phyloP scores from a whole-genome alignment of 2,888 invertebrate genomes.

The Harpalus rubripes region DNA sequence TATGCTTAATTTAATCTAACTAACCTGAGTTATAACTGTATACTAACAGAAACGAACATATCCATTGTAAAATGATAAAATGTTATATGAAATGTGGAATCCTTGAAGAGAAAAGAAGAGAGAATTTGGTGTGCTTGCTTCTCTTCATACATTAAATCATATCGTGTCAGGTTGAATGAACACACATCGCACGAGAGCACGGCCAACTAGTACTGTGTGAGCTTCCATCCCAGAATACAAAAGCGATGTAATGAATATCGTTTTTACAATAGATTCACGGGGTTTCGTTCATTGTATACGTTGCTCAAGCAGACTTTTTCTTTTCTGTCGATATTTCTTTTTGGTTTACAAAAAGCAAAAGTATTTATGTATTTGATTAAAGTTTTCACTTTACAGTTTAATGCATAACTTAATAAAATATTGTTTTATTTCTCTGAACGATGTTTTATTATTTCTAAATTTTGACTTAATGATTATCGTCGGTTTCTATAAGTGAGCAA shows the following conservation, averaged over 20 bases:
- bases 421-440: neutral
- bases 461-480: too few species aligned
- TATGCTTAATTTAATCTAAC: too few species aligned
- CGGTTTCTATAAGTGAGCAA: too few species aligned
- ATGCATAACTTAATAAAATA: neutral
- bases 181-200: slow-evolving; percentile 18
- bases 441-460: too few species aligned
- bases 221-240: slow-evolving; percentile 15
- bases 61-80: neutral
- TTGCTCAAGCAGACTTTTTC: slow-evolving; percentile 10
- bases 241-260: slow-evolving; percentile 54
- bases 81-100: neutral
- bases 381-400: neutral
- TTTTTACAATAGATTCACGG: slow-evolving; percentile 48
- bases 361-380: neutral
- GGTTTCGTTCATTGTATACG: slow-evolving; percentile 33
- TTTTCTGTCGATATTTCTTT: slow-evolving; percentile 26
- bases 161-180: slow-evolving; percentile 42
- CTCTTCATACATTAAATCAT: slow-evolving; percentile 56
- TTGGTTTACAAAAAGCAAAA: neutral
- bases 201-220: slow-evolving; percentile 1
- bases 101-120: neutral
- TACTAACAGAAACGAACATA: too few species aligned
- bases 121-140: neutral
- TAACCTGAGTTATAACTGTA: too few species aligned